A percentile compares a stretch with the other conserved stretches of the same genome.
Conservation (phyloP, 2,797 vertebrate genomes). For the Linurgus olivaceus region DNA sequence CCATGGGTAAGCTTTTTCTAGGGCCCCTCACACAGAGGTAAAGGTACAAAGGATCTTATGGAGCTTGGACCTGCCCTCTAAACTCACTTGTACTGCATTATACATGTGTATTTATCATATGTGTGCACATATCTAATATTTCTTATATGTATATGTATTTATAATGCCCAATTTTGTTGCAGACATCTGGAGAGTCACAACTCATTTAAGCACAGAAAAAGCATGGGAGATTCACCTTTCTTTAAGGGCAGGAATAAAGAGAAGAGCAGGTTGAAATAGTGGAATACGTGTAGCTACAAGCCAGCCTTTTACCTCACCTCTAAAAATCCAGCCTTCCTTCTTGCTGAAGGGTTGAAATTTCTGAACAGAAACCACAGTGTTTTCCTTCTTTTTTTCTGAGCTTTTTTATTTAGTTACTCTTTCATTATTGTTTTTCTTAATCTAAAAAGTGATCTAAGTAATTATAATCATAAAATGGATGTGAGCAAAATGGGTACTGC, state of each 20-base stretch:
- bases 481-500: conserved; percentile 4
- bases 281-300: neutral
- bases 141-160: neutral
- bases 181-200: neutral
- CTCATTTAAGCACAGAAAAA: neutral
- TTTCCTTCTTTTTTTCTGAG: neutral
- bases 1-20: fast-evolving
- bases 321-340: neutral
- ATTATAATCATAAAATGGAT: conserved; percentile 57
- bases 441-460: conserved; percentile 40
- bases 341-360: conserved; percentile 45
- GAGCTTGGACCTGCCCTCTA: neutral
- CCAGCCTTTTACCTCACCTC: neutral
- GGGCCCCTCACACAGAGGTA: neutral
- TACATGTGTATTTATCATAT: neutral
- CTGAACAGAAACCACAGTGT: conserved; percentile 10
- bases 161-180: neutral
- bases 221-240: neutral
- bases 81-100: neutral
- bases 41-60: neutral
- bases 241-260: neutral
- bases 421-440: conserved; percentile 49
- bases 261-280: neutral
- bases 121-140: neutral
- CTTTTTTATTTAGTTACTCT: conserved; percentile 23